Evolutionary conservation across 2,113 vertebrate species (phyloP).

Genomic region (Hystrix cristata): DNA sequence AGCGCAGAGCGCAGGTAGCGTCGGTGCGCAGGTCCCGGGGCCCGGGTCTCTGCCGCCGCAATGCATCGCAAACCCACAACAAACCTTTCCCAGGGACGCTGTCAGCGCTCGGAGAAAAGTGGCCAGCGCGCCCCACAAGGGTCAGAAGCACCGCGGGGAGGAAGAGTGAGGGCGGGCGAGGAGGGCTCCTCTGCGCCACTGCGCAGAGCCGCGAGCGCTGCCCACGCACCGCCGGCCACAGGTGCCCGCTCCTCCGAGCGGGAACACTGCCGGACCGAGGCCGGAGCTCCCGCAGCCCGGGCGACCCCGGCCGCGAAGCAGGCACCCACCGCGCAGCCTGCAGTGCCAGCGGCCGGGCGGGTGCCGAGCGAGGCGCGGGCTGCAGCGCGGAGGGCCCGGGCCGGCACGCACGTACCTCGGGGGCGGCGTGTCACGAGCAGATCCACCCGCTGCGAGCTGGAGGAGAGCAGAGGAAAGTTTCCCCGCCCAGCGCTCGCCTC

Average conservation of each 20-base stretch:
- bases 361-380: neutral
- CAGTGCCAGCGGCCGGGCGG: neutral
- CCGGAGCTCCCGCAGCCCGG: neutral
- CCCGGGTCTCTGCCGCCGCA: neutral
- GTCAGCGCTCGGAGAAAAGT: slow-evolving; percentile 46
- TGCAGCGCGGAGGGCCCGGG: neutral
- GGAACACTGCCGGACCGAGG: neutral
- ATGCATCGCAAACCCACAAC: slow-evolving; percentile 6
- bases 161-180: slow-evolving; percentile 1
- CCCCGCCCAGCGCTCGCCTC: slow-evolving; percentile 66
- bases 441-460: slow-evolving; percentile 42
- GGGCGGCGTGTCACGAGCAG: slow-evolving; percentile 61
- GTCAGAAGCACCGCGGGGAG: neutral
- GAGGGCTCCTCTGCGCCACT: neutral
- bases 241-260: neutral
- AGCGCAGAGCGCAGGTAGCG: neutral
- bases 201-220: slow-evolving; percentile 1
- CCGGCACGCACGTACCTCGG: slow-evolving; percentile 76
- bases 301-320: neutral
- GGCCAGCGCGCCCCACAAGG: neutral
- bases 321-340: slow-evolving; percentile 4
- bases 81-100: slow-evolving; percentile 37
- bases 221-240: neutral
- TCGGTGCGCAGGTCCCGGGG: neutral
- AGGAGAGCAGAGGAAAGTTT: slow-evolving; percentile 49